phyloP scores from a whole-genome alignment of 2,113 vertebrate genomes.

The Falco punctatus region DNA sequence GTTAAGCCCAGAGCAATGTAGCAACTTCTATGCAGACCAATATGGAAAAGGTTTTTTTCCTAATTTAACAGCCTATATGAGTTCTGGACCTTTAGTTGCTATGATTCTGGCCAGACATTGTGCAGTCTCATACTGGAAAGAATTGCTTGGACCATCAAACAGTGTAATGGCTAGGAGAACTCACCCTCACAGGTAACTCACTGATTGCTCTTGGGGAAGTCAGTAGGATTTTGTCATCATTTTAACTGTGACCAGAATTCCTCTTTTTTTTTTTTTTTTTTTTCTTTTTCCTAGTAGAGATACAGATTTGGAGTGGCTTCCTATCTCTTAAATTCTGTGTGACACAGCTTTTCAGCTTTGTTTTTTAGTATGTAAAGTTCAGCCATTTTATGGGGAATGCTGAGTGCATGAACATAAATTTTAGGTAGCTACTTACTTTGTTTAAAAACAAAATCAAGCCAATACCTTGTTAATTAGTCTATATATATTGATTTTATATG shows the following conservation, averaged over 20 bases:
- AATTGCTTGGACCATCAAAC: slow-evolving; percentile 88
- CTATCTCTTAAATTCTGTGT: background rate
- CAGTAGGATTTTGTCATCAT: background rate
- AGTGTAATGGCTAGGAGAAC: slow-evolving; percentile 82
- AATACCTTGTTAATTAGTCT: background rate
- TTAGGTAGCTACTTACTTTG: background rate
- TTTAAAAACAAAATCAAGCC: background rate
- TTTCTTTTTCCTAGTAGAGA: background rate
- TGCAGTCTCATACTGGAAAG: slow-evolving; percentile 88
- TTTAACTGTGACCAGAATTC: background rate
- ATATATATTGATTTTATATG: background rate
- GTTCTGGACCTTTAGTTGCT: slow-evolving; percentile 88
- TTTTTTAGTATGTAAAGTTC: background rate
- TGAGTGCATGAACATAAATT: background rate
- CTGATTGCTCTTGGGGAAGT: background rate
- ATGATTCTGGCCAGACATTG: slow-evolving; percentile 82
- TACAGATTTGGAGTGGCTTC: background rate
- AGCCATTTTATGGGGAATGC: background rate
- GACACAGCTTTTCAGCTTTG: background rate
- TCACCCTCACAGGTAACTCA: slow-evolving; percentile 86
- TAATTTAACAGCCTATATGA: slow-evolving; percentile 93
- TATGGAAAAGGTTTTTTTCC: slow-evolving; percentile 91
- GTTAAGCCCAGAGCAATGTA: slow-evolving; percentile 92
- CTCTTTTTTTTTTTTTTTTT: background rate
- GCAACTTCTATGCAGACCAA: slow-evolving; percentile 92